These are phyloP conservation scores for Montifringilla adamsi DNA, from an alignment of 2,113 vertebrate genomes.

Conservation along the genomic window DNA sequence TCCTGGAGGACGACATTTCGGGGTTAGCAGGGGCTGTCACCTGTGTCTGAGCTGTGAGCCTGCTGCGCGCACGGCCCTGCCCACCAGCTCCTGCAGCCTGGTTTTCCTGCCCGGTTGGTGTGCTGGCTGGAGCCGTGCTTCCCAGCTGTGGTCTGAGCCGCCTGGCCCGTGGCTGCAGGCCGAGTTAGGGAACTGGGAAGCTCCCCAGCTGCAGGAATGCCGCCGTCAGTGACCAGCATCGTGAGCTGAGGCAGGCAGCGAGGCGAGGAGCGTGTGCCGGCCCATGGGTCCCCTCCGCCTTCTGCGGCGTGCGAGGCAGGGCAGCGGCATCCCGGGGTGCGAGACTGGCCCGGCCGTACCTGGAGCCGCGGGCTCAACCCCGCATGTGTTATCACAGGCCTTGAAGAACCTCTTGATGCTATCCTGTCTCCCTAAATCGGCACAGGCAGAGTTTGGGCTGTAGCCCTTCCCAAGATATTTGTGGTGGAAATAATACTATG, in stretches of 20 bases:
- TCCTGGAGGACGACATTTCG: accelerated
- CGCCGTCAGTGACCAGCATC: background rate
- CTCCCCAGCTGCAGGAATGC: background rate
- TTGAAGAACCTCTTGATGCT: background rate
- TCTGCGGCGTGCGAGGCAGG: background rate
- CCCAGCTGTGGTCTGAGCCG: background rate
- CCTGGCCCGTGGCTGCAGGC: background rate
- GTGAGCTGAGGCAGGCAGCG: background rate
- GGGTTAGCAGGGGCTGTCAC: background rate
- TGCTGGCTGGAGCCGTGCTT: background rate
- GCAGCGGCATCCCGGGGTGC: accelerated
- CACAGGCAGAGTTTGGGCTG: background rate
- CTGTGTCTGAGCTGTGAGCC: background rate
- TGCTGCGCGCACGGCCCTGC: background rate
- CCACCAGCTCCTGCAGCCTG: background rate
- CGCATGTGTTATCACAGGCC: background rate
- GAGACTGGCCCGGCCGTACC: accelerated
- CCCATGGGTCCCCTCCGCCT: accelerated
- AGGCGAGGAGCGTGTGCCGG: background rate
- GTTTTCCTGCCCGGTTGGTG: background rate
- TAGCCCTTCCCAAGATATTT: background rate
- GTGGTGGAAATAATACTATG: background rate
- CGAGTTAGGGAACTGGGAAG: background rate
- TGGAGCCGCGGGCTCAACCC: background rate
- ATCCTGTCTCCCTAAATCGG: background rate